These are phyloP conservation scores for Drosophila mimetica DNA, from an alignment of 2,888 invertebrate genomes.

Conservation along the genomic window DNA sequence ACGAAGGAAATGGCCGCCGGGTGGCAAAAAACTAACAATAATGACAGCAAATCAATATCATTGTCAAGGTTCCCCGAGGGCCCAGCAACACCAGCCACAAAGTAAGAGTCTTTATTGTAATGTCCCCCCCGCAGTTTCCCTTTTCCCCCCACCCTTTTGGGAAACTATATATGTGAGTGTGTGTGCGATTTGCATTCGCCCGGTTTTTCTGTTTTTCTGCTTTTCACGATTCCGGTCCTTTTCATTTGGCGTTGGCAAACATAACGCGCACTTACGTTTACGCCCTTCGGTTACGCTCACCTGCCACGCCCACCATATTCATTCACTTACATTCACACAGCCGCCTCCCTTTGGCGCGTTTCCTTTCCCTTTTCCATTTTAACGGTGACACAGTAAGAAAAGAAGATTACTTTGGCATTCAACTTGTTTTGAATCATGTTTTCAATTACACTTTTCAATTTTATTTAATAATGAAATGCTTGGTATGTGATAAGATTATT, in stretches of 20 bases:
- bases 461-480: background rate
- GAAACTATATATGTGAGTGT: constrained; percentile 2
- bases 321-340: constrained; percentile 37
- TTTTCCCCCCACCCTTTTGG: background rate
- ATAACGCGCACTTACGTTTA: constrained; percentile 41
- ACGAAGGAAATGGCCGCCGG: constrained; percentile 8
- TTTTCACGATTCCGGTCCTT: constrained; percentile 43
- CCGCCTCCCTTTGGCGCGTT: background rate
- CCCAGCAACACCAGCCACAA: constrained; percentile 41
- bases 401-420: background rate
- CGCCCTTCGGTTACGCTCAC: constrained; percentile 31
- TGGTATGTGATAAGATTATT: background rate
- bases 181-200: constrained; percentile 60
- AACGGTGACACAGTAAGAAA: constrained; percentile 17
- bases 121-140: constrained; percentile 21
- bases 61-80: constrained; percentile 55
- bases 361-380: constrained; percentile 5
- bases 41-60: constrained; percentile 78
- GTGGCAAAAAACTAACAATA: constrained; percentile 68
- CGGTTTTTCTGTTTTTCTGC: constrained; percentile 26
- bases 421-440: too few species aligned
- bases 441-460: too few species aligned
- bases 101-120: constrained; percentile 68
- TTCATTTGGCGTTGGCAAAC: constrained; percentile 46
- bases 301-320: constrained; percentile 36